These are phyloP conservation scores for Caenorhabditis wallacei DNA, from an alignment of 2,888 invertebrate genomes.

Conservation along the genomic window DNA sequence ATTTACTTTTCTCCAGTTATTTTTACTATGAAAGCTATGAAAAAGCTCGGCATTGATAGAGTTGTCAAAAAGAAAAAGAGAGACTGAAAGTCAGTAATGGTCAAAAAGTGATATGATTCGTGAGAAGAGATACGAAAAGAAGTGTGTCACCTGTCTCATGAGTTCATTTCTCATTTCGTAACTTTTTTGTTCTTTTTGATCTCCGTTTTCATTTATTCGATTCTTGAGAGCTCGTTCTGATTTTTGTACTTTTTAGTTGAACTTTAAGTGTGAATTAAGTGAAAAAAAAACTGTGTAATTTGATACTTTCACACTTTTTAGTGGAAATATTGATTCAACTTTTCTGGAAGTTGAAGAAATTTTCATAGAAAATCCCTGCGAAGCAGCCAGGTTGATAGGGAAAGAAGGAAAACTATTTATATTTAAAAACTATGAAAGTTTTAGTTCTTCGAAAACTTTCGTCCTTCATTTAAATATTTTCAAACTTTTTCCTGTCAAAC, in stretches of 20 bases:
- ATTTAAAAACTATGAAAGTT: too few relatives aligned
- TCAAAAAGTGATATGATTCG: constrained; percentile 37
- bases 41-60: background rate
- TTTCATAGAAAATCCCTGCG: too few relatives aligned
- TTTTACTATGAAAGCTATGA: background rate
- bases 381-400: too few relatives aligned
- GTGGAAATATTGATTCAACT: too few relatives aligned
- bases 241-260: background rate
- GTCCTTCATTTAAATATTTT: too few relatives aligned
- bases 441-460: too few relatives aligned
- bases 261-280: background rate
- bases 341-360: too few relatives aligned
- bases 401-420: too few relatives aligned
- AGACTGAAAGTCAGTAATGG: constrained; percentile 39
- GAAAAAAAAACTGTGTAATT: background rate
- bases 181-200: constrained; percentile 13
- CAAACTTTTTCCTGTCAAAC: too few relatives aligned
- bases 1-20: background rate
- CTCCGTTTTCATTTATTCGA: background rate
- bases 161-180: constrained; percentile 11
- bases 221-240: background rate
- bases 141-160: constrained; percentile 34
- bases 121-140: background rate
- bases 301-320: too few relatives aligned
- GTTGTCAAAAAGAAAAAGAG: background rate